Conservation (phyloP, 1,140 invertebrate genomes). For the Glomeris maerens region DNA sequence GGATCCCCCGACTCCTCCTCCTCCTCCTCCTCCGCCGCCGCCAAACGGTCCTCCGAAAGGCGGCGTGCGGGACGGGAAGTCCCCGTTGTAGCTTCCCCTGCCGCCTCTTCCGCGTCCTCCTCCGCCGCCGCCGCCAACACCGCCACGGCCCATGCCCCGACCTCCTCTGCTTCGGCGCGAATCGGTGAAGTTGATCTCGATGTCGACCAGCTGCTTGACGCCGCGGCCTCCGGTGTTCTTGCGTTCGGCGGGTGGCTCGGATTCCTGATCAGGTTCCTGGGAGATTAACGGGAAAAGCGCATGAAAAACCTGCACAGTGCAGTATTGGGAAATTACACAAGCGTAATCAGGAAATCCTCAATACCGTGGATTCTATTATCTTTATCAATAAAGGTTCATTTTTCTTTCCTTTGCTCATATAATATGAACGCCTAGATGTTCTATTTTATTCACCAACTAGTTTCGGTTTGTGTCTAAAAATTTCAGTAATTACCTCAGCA, state of each 20-base stretch:
- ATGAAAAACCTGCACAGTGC: too few relatives aligned
- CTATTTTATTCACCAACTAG: too few relatives aligned
- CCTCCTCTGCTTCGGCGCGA: slow-evolving; percentile 51
- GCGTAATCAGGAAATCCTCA: too few relatives aligned
- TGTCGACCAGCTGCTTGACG: slow-evolving; percentile 70
- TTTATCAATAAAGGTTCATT: not conserved
- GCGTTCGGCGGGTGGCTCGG: slow-evolving; percentile 23
- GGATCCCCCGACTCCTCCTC: slow-evolving; percentile 7
- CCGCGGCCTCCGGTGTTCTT: slow-evolving; percentile 76
- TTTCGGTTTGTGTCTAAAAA: too few relatives aligned
- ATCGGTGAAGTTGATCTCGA: slow-evolving; percentile 79
- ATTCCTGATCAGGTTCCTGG: slow-evolving; percentile 3
- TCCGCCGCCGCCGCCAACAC: slow-evolving; percentile 21
- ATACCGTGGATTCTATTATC: not conserved
- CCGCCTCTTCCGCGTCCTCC: slow-evolving; percentile 10
- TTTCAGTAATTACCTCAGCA: too few relatives aligned
- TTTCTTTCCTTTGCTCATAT: too few relatives aligned
- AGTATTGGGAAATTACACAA: too few relatives aligned
- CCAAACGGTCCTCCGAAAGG: slow-evolving; percentile 18
- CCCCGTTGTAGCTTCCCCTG: slow-evolving; percentile 24
- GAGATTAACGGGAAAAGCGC: not conserved
- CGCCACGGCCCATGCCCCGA: slow-evolving; percentile 31
- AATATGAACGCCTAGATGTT: too few relatives aligned
- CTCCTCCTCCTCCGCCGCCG: slow-evolving; percentile 12
- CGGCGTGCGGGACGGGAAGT: too few relatives aligned